Conservation (phyloP, 2,888 invertebrate genomes). For the Ganaspis brasiliensis region DNA sequence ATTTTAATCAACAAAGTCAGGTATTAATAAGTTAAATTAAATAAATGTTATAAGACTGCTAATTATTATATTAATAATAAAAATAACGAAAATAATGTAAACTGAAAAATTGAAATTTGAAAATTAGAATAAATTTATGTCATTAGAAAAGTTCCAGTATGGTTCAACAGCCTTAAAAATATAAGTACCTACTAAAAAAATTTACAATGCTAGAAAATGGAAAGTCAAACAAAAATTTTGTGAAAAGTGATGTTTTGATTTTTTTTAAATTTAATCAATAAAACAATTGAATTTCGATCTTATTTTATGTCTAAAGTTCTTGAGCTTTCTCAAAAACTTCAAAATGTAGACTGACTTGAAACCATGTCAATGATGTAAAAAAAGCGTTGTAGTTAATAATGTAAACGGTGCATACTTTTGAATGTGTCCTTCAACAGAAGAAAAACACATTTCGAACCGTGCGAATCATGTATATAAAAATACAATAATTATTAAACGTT, state of each 20-base stretch:
- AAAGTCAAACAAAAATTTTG: no score
- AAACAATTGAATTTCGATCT: background rate
- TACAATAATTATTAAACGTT: constrained; percentile 50
- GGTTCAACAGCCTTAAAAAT: no score
- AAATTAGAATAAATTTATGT: background rate
- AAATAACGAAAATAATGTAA: background rate
- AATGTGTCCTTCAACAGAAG: background rate
- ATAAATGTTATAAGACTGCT: no score
- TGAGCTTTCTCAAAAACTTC: constrained; percentile 27
- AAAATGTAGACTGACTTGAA: constrained; percentile 8
- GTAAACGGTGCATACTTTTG: background rate
- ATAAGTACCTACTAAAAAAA: no score
- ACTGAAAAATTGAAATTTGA: no score
- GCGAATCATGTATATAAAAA: background rate
- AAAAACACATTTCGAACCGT: background rate
- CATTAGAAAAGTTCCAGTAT: no score
- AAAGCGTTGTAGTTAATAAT: constrained; percentile 14
- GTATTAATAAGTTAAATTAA: no score
- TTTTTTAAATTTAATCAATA: no score
- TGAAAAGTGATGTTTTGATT: no score
- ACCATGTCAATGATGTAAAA: constrained; percentile 8
- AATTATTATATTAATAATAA: background rate
- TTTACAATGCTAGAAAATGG: no score
- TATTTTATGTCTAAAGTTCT: constrained; percentile 23
- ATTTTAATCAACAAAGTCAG: no score